These are phyloP conservation scores for silkworm (Bombyx mori) DNA, from an alignment of 1,140 invertebrate species.

Conservation along the genomic window ASM3026992v2 NC_085109.1:1748001-1748500, in stretches of 20 bases:
- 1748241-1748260: constrained; percentile 71
- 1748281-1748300: constrained; percentile 36
- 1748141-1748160: constrained; percentile 82
- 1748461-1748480: no score
- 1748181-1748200: constrained; percentile 81
- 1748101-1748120: constrained; percentile 48
- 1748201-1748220: constrained; percentile 85
- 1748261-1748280: constrained; percentile 54
- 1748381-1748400: constrained; percentile 73
- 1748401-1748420: constrained; percentile 67
- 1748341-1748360: constrained; percentile 35
- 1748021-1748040: no score
- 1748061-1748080: no score
- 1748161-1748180: constrained; percentile 81
- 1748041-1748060: no score
- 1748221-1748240: constrained; percentile 79
- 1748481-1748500: no score
- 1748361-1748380: constrained; percentile 65
- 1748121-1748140: constrained; percentile 82
- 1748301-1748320: constrained; percentile 28
- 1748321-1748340: constrained; percentile 22
- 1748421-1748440: constrained; percentile 20
- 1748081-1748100: no score
- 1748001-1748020: no score
- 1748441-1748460: no score